Conservation (phyloP, 2,888 invertebrate genomes). For the Xylota sylvarum region DNA sequence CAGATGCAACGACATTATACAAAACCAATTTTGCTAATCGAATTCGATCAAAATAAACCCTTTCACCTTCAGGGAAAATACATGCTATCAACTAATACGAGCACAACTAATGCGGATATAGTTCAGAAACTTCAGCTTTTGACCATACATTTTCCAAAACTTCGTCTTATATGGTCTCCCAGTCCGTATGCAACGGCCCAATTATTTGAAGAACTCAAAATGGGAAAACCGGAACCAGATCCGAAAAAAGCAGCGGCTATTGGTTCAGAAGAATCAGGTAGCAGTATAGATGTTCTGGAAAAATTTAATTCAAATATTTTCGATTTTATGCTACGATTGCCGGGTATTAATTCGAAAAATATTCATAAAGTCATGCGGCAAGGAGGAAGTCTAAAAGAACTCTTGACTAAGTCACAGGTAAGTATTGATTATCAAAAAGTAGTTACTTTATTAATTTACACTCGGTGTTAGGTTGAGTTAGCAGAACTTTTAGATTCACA, state of each 20-base stretch:
- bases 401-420: constrained; percentile 87
- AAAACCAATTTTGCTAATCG: constrained; percentile 96
- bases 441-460: not conserved
- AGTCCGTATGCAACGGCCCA: constrained; percentile 98
- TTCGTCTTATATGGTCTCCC: constrained; percentile 98
- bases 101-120: constrained; percentile 89
- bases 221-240: constrained; percentile 93
- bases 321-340: constrained; percentile 93
- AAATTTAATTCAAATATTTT: constrained; percentile 90
- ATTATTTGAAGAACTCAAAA: constrained; percentile 97
- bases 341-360: constrained; percentile 95
- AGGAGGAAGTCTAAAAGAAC: constrained; percentile 88
- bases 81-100: constrained; percentile 90
- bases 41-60: constrained; percentile 97
- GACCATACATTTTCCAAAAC: constrained; percentile 97
- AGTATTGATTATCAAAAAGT: not conserved
- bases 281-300: constrained; percentile 86
- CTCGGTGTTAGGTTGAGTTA: constrained; percentile 87
- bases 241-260: constrained; percentile 89
- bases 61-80: constrained; percentile 95
- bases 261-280: constrained; percentile 88
- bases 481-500: constrained; percentile 90
- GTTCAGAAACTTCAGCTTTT: constrained; percentile 95
- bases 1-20: constrained; percentile 96
- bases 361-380: constrained; percentile 91